Evolutionary conservation across 2,888 invertebrate genomes (phyloP), one percentile per base, ranked within the genome.

Genomic region (Metallyticus violacea): DNA sequence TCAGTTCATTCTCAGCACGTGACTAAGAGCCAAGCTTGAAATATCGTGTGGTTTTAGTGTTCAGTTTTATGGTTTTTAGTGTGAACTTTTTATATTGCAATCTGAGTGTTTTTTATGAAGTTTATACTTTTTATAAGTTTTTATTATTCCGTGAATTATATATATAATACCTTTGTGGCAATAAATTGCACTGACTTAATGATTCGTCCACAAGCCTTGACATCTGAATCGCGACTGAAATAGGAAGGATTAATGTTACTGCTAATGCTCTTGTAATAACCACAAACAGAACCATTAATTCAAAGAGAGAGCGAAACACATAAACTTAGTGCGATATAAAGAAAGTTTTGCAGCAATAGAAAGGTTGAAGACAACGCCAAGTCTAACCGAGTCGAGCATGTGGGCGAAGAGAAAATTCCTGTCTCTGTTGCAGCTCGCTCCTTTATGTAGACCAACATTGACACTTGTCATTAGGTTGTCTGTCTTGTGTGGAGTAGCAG

Each of bases 401-500:
- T 62, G 40, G 40, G 40, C 40, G 40, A 62, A 62, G 40, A 62
- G 40, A 62, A 62, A 62, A 62, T 62, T 62, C 40, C 40, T 15
- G 40, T 62, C 40, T 62, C 40, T 62, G 15, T 62, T 62, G 40
- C 40, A 62, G 80, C 15, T 28, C 22, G 22, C 80, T 27, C 29
- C 29, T 80, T 80, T 28, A n/a, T 28, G 40, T 40, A 29, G 30
- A 25, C 28, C 25, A 28, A 28, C 81, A 81, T 30, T 81, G 81
- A 81, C 81, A 81, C 30, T 81, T 81, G 81, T 81, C 78, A 78
- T 78, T 25, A 26, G 78, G 78, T 78, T 78, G 78, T 78, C 81
- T 30, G 28, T 30, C 40, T 40, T 30, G 15, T 9, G 81, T n/a
- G n/a, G 9, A 29, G n/a, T n/a, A 81, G n/a, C 25, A 30, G 30